Evolutionary conservation across 2,113 vertebrate species (phyloP).

Genomic region (Stegastes partitus): DNA sequence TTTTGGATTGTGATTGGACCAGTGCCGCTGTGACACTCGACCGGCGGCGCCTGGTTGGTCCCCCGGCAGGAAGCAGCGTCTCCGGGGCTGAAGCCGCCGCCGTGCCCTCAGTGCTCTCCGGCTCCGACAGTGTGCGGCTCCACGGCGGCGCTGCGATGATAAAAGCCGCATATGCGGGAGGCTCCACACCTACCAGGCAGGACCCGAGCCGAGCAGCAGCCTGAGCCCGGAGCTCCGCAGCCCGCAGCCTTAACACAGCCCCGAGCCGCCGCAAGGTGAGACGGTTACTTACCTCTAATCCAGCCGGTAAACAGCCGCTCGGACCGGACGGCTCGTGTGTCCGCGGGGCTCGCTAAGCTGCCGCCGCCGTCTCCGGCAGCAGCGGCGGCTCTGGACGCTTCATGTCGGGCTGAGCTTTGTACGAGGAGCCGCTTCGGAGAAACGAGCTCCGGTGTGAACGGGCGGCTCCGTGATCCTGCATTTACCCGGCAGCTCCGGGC

Average conservation of each 20-base stretch:
- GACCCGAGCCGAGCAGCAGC: conserved; percentile 66
- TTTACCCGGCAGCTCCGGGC: too few relatives aligned
- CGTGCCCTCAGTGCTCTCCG: conserved; percentile 75
- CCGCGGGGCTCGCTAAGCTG: conserved; percentile 73
- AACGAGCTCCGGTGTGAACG: too few relatives aligned
- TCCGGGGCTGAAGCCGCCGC: conserved; percentile 65
- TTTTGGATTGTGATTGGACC: conserved; percentile 68
- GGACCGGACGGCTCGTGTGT: conserved; percentile 78
- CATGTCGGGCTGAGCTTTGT: conserved; percentile 17
- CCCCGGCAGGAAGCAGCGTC: conserved; percentile 58
- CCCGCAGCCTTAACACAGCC: conserved; percentile 66
- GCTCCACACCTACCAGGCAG: conserved; percentile 77
- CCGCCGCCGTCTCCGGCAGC: conserved; percentile 12
- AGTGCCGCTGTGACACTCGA: neutral
- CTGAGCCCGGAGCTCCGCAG: conserved; percentile 51
- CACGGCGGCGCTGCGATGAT: conserved; percentile 81
- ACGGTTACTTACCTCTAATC: conserved; percentile 70
- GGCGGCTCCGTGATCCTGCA: too few relatives aligned
- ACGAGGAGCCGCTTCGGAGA: neutral
- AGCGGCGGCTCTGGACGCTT: conserved; percentile 24
- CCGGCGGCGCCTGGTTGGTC: conserved; percentile 67
- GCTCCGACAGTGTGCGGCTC: conserved; percentile 80
- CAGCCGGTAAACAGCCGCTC: conserved; percentile 64
- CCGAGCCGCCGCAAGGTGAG: conserved; percentile 81
- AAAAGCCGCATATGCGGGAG: conserved; percentile 87